phyloP scores from a whole-genome alignment of 2,888 invertebrate genomes.

The Cerastis leucographa region DNA sequence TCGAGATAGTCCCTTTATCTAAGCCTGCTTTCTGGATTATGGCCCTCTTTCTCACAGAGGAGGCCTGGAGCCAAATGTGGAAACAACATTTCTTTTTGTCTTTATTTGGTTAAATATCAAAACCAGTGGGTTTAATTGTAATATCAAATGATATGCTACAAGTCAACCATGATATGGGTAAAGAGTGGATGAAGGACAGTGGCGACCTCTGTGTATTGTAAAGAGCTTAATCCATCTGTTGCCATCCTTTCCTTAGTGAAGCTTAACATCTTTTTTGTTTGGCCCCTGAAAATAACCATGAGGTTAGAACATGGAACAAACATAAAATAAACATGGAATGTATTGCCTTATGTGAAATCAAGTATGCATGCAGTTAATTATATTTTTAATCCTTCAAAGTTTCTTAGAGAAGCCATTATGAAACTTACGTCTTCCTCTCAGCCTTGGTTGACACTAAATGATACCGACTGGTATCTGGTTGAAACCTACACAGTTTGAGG shows the following conservation, averaged over 20 bases:
- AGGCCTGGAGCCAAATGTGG: not conserved
- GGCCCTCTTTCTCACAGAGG: not conserved
- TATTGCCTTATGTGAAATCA: not conserved
- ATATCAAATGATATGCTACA: conserved; percentile 77
- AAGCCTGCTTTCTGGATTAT: not conserved
- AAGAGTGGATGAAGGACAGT: conserved; percentile 91
- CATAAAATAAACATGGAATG: not conserved
- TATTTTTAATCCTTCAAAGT: not conserved
- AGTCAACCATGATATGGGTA: conserved; percentile 91
- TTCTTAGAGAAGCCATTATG: not conserved
- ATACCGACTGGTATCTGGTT: conserved; percentile 92
- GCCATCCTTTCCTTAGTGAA: conserved; percentile 88
- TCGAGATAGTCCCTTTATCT: not conserved
- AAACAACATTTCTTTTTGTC: not conserved
- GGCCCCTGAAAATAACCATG: conserved; percentile 80
- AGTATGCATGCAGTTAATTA: not conserved
- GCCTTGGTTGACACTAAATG: conserved; percentile 92
- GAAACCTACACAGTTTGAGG: conserved; percentile 92
- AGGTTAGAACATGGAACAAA: not conserved
- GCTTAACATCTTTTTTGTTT: conserved; percentile 84
- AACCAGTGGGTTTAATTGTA: conserved; percentile 31
- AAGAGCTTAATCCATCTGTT: conserved; percentile 92
- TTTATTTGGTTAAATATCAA: conserved; percentile 25
- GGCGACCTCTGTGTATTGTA: conserved; percentile 90
- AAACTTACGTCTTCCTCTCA: conserved; percentile 89